phyloP scores from a whole-genome alignment of 2,797 vertebrate genomes.

The Onychomys torridus region DNA sequence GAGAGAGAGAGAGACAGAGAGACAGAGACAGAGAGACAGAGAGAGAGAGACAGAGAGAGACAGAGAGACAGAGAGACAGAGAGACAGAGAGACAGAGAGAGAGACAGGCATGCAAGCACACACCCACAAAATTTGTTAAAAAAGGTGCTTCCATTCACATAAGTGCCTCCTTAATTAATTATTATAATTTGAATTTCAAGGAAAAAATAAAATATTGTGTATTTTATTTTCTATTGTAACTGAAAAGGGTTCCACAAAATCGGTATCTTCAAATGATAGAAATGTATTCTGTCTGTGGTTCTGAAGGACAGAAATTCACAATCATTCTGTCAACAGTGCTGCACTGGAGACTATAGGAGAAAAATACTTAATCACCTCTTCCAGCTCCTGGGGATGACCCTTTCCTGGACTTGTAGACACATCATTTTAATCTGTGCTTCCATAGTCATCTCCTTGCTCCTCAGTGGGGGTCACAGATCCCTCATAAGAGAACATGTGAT shows the following conservation, averaged over 20 bases:
- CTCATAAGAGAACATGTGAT: neutral
- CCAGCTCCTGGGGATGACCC: neutral
- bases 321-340: neutral
- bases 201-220: neutral
- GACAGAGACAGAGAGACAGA: too few species aligned
- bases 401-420: too few species aligned
- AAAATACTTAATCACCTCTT: too few species aligned
- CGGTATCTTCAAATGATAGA: neutral
- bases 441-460: too few species aligned
- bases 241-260: neutral
- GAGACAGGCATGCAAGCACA: neutral
- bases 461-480: neutral
- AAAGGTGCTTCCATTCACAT: neutral
- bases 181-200: neutral
- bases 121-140: neutral
- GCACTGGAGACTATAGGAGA: neutral
- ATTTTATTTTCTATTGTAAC: neutral
- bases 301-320: neutral
- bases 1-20: too few species aligned
- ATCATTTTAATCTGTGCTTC: fast-evolving
- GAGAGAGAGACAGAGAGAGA: too few species aligned
- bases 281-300: neutral
- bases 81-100: too few species aligned
- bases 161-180: neutral
- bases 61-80: too few species aligned